Evolutionary conservation across 1,140 invertebrate genomes (phyloP).

Genomic region (Dysdera silvatica): DNA sequence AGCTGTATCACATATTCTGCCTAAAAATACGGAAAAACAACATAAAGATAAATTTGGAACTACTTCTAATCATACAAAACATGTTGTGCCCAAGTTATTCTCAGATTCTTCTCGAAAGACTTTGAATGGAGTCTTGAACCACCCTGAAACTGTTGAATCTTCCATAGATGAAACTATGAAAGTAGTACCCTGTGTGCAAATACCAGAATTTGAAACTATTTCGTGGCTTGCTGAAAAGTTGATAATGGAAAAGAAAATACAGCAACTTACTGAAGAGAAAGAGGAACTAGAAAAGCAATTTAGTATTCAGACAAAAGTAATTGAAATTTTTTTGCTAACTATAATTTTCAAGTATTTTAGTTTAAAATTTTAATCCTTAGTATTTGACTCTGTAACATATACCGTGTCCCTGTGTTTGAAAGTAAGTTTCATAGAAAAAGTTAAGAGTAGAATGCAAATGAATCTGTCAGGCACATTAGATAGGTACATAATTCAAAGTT

Average conservation of each 20-base stretch:
- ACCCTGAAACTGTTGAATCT: too few species aligned
- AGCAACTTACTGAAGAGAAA: constrained; percentile 45
- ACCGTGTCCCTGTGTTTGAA: not conserved
- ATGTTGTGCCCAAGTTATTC: too few species aligned
- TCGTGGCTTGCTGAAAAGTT: constrained; percentile 42
- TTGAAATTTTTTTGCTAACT: not conserved
- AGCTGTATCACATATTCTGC: constrained; percentile 67
- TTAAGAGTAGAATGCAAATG: not conserved
- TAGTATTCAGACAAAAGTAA: constrained; percentile 45
- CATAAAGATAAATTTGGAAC: too few species aligned
- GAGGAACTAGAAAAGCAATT: constrained; percentile 56
- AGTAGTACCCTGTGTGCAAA: too few species aligned
- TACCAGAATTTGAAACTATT: too few species aligned
- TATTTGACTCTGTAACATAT: not conserved
- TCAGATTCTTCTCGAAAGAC: too few species aligned
- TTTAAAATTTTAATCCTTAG: constrained; percentile 52
- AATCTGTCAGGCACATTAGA: not conserved
- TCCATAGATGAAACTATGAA: too few species aligned
- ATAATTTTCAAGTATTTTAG: constrained; percentile 6
- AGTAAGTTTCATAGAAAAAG: not conserved
- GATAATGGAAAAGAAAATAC: constrained; percentile 49
- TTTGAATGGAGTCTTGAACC: too few species aligned
- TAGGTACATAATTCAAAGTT: too few species aligned
- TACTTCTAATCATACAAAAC: too few species aligned
- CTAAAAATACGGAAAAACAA: too few species aligned